Evolutionary conservation across 1,140 invertebrate genomes (phyloP).

Genomic region (Hestina assimilis): DNA sequence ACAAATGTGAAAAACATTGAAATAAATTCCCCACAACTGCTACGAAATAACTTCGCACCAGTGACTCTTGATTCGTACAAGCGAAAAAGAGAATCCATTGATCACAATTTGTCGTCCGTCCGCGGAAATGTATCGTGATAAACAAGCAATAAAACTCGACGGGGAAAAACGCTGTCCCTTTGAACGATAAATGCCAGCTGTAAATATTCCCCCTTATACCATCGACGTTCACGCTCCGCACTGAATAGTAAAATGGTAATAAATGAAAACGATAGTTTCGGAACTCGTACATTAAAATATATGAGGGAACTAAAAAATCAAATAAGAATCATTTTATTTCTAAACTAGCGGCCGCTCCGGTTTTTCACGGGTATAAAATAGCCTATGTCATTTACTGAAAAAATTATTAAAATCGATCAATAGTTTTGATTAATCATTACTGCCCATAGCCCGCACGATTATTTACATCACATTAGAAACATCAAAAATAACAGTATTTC

Average conservation of each 20-base stretch:
- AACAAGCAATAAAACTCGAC: constrained; percentile 20
- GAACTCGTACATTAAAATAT: background rate
- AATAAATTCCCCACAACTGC: background rate
- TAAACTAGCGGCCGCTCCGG: no score
- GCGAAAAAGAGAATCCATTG: constrained; percentile 9
- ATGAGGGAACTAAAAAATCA: no score
- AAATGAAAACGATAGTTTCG: background rate
- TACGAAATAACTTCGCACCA: background rate
- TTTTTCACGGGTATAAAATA: no score
- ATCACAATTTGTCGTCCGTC: constrained; percentile 23
- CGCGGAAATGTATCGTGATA: constrained; percentile 14
- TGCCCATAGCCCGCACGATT: no score
- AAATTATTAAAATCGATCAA: no score
- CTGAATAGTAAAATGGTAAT: background rate
- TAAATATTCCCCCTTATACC: background rate
- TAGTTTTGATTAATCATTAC: no score
- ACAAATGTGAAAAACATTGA: background rate
- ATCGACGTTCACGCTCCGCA: background rate
- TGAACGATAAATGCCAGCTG: constrained; percentile 7
- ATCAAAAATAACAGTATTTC: no score
- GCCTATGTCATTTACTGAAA: no score
- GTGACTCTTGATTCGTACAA: background rate
- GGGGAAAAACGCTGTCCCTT: constrained; percentile 1
- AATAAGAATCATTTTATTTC: no score
- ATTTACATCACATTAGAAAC: no score